Percentiles rank a stretch among this genome's conserved stretches.
Conservation (phyloP, 2,113 vertebrate genomes). For the Cnemophilus loriae region DNA sequence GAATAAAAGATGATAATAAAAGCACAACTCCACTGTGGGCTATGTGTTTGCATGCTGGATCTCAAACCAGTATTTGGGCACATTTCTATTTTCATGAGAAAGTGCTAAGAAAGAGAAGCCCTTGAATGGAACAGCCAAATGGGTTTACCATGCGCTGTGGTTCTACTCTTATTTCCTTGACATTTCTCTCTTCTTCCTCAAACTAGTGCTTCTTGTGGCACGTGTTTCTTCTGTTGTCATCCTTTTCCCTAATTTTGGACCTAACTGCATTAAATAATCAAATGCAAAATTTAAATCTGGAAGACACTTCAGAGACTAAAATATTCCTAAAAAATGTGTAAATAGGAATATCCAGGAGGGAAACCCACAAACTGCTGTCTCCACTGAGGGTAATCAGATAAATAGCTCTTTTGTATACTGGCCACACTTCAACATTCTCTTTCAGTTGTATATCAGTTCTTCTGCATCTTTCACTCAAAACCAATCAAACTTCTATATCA, state of each 20-base stretch:
- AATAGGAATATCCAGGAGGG: not conserved
- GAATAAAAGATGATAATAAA: not conserved
- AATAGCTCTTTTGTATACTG: not conserved
- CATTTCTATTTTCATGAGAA: not conserved
- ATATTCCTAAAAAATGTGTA: not conserved
- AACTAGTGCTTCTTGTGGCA: not conserved
- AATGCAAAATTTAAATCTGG: not conserved
- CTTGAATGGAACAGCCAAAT: not conserved
- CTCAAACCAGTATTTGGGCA: not conserved
- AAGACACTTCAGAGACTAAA: not conserved
- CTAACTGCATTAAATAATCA: not conserved
- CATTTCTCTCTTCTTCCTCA: not conserved
- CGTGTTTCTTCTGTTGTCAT: not conserved
- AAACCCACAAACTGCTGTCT: not conserved
- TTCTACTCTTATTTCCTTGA: not conserved
- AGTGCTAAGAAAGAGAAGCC: not conserved
- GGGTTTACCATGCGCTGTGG: not conserved
- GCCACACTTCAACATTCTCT: not conserved
- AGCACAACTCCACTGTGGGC: not conserved
- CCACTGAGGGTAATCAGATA: not conserved
- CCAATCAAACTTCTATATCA: not conserved
- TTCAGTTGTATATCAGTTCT: not conserved
- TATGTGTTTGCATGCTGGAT: not conserved
- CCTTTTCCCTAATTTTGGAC: not conserved
- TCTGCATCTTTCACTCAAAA: not conserved